A percentile compares a stretch with the other conserved stretches of the same genome.
Conservation (phyloP, 1,140 invertebrate genomes). For the Ylistrum balloti region DNA sequence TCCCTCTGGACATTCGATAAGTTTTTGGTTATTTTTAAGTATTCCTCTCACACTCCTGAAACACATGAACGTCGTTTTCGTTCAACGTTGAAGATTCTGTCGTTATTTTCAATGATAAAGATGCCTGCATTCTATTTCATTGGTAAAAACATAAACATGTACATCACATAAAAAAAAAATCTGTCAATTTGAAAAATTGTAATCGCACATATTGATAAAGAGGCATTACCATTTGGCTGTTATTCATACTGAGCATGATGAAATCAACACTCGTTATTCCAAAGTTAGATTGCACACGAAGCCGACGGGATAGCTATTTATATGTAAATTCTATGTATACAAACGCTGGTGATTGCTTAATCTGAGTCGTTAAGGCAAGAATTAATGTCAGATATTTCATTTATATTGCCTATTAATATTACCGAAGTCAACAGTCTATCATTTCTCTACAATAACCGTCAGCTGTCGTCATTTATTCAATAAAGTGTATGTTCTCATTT, state of each 20-base stretch:
- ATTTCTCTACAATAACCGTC: neutral
- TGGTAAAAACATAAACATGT: neutral
- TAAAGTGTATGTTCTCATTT: neutral
- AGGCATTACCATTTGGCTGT: neutral
- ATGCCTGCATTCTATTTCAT: neutral
- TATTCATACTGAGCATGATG: neutral
- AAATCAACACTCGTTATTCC: too few relatives aligned
- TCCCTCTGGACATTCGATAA: too few relatives aligned
- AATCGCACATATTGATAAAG: neutral
- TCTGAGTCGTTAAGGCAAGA: too few relatives aligned
- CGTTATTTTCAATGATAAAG: neutral
- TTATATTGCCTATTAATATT: neutral
- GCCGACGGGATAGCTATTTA: neutral
- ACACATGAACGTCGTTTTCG: neutral
- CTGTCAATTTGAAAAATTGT: neutral
- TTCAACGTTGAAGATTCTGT: neutral
- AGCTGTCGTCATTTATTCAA: neutral
- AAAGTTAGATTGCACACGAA: neutral
- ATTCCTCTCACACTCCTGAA: neutral
- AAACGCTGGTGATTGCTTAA: too few relatives aligned
- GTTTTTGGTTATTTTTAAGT: neutral
- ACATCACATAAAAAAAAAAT: neutral
- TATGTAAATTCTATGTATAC: too few relatives aligned
- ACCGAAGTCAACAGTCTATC: neutral
- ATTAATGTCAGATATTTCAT: neutral